Evolutionary conservation across 2,113 vertebrate genomes (phyloP), one percentile per base, ranked within the genome.

Genomic region (Rhabdomys dilectus): DNA sequence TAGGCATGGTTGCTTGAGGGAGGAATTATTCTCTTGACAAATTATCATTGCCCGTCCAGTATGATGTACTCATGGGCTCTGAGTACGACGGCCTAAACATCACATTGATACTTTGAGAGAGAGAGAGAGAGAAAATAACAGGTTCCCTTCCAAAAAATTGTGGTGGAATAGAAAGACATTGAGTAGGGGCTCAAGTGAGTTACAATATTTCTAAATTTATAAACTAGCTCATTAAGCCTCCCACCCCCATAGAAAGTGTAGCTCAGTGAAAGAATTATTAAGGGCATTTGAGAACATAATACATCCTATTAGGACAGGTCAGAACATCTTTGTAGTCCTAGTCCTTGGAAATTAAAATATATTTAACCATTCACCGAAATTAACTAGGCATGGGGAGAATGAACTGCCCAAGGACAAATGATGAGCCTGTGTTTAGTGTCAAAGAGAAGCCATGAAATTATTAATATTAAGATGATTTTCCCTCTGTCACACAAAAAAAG

Each of bases 181-280:
- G 22, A 29, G 45, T 58, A 3, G 24, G 1, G 10, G 2, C 45
- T 78, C 24, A 66, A 80, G 56, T 92, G 93, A 85, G 8, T 78
- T 80, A 81, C 2, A 6, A 89, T 68, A 84, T 60, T 86, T 90
- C 26, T 68, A 88, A 93, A 68, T 68, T 45, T 81, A 87, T 90
- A 73, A 80, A 21, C 4, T 80, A 68, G 9, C 7, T 56, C 60
- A 58, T 86, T 68, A 87, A 90, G 1, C 2, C 5, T 31, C 24
- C 24, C 4, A n/a, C 45, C 1, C 42, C 19, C 24, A 16, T 17
- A 51, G 29, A 88, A 78, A 11, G 8, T 64, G 3, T 53, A 31
- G 70, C 26, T 53, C 8, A 70, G 26, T 45, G 77, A 75, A 10
- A 78, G 21, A 51, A 17, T 53, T 45, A 75, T 68, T 45, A 45